Evolutionary conservation across 2,113 vertebrate genomes (phyloP).

Genomic region (Pantherophis guttatus): DNA sequence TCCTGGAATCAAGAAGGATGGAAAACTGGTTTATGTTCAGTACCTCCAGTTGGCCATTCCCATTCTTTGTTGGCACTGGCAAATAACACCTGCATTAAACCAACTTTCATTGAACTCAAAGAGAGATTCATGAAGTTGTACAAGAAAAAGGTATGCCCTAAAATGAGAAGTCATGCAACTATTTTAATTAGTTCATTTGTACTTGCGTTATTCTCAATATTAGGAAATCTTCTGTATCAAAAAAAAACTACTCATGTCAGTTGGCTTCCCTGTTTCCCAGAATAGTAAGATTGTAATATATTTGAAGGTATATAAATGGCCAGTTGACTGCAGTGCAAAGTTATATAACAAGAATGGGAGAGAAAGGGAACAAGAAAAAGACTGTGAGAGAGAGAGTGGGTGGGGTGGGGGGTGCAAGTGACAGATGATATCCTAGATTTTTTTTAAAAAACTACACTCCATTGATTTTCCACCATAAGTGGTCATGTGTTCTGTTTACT

Average conservation of each 20-base stretch:
- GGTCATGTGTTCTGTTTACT: not conserved
- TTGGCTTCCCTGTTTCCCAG: not conserved
- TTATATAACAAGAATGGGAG: not conserved
- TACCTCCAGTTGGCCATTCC: constrained; percentile 88
- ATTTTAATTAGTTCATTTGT: not conserved
- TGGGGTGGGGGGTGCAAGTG: too few species aligned
- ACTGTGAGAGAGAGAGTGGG: not conserved
- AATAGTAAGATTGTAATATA: not conserved
- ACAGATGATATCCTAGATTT: not conserved
- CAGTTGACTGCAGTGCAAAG: not conserved
- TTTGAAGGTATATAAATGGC: not conserved
- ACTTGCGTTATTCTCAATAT: not conserved
- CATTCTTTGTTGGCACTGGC: constrained; percentile 89
- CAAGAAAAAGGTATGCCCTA: constrained; percentile 84
- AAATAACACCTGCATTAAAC: constrained; percentile 91
- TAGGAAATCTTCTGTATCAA: not conserved
- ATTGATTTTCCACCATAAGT: not conserved
- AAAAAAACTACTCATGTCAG: not conserved
- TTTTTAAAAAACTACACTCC: not conserved
- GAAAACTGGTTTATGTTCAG: constrained; percentile 93
- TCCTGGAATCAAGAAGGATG: constrained; percentile 98
- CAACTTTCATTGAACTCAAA: constrained; percentile 82
- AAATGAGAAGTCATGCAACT: not conserved
- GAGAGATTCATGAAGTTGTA: constrained; percentile 87
- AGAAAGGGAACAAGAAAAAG: not conserved